Evolutionary conservation across 2,797 vertebrate species (phyloP), one percentile per base, ranked within the genome.

Genomic region (Pseudopleuronectes americanus): DNA sequence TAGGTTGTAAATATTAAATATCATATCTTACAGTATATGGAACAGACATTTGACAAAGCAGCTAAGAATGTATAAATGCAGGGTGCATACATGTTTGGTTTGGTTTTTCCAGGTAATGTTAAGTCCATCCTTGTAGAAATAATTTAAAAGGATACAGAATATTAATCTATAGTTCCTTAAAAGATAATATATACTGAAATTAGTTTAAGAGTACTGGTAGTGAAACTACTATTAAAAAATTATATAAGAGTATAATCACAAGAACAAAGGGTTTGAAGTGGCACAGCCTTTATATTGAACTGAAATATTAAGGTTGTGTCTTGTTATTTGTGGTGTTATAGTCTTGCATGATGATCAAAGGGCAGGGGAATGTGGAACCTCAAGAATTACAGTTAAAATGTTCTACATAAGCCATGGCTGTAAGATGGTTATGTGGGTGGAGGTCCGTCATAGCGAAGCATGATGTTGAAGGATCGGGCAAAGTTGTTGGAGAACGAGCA

Each of bases 401-500:
- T 43, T 52, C 60, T 19, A 36, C 54, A 28, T 19, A 4, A 60
- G 21, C 55, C 47, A 2, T 0, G 41, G 49, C 58, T 3, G n/a
- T 17, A 17, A 23, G 28, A 6, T 4, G 52, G 54, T 7, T 95
- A 98, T 12, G 96, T 99, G 52, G 97, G 98, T 0, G 97, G 97
- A 0, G 96, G 98, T 3, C 95, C 93, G 0, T 96, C 22, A 0
- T 98, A 95, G 77, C 94, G 96, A 31, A 99, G 96, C 96, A 96
- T 96, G 84, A 99, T 67, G 72, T 91, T 95, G 91, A 99, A 98
- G 73, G 97, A 99, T 8, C 94, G 93, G 66, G 96, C 96, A 0
- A 97, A 97, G 92, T 97, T 99, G 95, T 99, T 98, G 92, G 95
- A 89, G 58, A 96, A 90, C 0, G 94, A 87, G 90, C 98, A 99